Conservation (phyloP, 2,113 vertebrate species). For the Hystrix brachyura region DNA sequence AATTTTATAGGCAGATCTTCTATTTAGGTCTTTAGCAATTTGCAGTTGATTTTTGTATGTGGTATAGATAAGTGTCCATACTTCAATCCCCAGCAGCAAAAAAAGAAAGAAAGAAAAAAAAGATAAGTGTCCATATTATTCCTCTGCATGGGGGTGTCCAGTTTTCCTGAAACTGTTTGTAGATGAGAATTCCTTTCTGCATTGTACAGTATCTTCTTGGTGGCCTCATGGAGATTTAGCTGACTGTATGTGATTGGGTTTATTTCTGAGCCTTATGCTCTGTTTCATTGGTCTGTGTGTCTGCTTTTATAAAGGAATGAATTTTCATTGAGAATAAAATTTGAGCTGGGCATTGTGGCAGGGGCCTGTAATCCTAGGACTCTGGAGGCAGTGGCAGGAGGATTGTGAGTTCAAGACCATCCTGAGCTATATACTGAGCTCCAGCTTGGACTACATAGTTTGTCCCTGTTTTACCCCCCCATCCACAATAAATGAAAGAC, state of each 20-base stretch:
- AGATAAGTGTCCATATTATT: background rate
- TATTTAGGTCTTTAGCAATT: background rate
- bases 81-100: no score
- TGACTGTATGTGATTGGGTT: background rate
- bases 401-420: background rate
- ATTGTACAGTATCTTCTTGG: background rate
- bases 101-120: no score
- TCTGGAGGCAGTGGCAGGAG: background rate
- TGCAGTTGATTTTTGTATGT: background rate
- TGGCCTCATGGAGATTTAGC: background rate
- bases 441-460: background rate
- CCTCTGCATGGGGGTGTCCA: background rate
- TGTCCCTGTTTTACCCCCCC: background rate
- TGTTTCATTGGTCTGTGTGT: background rate
- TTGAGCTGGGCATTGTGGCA: background rate
- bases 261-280: background rate
- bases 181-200: background rate
- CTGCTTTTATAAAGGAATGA: background rate
- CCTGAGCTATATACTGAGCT: background rate
- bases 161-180: background rate
- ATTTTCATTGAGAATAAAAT: background rate
- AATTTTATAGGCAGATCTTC: background rate
- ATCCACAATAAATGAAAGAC: background rate
- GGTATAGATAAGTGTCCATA: background rate
- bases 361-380: background rate